Evolutionary conservation across 2,888 invertebrate genomes (phyloP).

Genomic region (Apotomis betuletana): DNA sequence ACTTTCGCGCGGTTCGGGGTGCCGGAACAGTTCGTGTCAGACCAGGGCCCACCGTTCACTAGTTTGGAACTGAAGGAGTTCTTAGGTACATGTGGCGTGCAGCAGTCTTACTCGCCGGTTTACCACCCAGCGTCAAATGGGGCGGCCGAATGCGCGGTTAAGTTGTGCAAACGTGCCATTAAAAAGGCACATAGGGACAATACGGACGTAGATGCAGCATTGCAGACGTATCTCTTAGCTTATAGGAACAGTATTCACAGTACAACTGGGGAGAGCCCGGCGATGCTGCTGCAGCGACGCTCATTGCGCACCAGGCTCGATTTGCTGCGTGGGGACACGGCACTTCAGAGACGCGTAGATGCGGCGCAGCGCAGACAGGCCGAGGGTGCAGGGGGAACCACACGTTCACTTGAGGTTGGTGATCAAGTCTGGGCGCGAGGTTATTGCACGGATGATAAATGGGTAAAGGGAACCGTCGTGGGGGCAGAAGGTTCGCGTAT

Average conservation of each 20-base stretch:
- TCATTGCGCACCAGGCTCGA: not conserved
- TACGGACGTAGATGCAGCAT: not conserved
- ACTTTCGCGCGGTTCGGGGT: not conserved
- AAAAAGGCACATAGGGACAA: not conserved
- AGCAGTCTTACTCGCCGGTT: not conserved
- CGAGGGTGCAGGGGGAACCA: not conserved
- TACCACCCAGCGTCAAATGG: slow-evolving; percentile 5
- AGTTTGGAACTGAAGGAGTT: not conserved
- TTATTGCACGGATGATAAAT: too few relatives aligned
- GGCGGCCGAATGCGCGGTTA: not conserved
- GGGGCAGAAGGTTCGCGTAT: too few relatives aligned
- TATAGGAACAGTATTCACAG: not conserved
- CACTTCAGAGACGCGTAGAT: not conserved
- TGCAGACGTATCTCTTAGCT: not conserved
- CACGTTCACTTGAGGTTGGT: too few relatives aligned
- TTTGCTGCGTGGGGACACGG: not conserved
- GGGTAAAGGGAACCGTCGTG: too few relatives aligned
- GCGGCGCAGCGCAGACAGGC: not conserved
- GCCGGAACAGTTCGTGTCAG: not conserved
- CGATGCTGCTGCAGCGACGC: not conserved
- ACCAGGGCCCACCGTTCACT: not conserved
- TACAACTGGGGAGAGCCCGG: not conserved
- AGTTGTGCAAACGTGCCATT: not conserved
- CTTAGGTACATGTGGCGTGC: not conserved
- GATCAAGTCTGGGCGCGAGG: too few relatives aligned